Conservation (phyloP, 2,113 vertebrate genomes). For the Buteo buteo region DNA sequence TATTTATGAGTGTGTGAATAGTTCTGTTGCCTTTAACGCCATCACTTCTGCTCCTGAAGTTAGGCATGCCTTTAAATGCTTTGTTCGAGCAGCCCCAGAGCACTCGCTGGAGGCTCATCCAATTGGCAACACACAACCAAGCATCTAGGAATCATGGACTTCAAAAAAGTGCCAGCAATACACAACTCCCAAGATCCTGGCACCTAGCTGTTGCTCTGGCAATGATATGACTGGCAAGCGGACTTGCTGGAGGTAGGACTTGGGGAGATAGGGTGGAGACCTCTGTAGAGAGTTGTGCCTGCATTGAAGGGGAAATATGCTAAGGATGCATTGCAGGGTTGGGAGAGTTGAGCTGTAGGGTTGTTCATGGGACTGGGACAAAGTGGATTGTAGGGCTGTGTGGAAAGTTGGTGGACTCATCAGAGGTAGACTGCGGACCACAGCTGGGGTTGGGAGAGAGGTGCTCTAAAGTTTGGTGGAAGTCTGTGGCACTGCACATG, state of each 20-base stretch:
- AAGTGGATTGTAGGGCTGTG: background rate
- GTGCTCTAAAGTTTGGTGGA: background rate
- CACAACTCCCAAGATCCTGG: background rate
- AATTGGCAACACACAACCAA: background rate
- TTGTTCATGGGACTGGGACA: background rate
- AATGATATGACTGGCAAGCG: background rate
- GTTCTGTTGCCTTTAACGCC: background rate
- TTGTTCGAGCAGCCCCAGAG: background rate
- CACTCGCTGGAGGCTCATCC: background rate
- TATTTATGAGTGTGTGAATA: background rate
- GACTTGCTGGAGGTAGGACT: background rate
- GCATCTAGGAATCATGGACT: background rate
- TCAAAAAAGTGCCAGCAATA: background rate
- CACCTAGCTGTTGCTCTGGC: background rate
- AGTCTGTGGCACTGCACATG: background rate
- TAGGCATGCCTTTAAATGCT: background rate
- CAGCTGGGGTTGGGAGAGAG: background rate
- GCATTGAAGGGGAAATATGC: background rate
- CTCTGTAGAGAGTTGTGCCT: background rate
- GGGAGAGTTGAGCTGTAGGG: background rate
- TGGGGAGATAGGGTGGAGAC: background rate
- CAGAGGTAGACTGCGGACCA: background rate
- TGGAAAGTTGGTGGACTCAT: background rate
- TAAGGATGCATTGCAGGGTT: background rate
- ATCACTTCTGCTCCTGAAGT: background rate